A percentile compares a stretch with the other conserved stretches of the same genome.
Evolutionary conservation across 2,113 vertebrate species (phyloP).

Genomic region (Zosterops lateralis): DNA sequence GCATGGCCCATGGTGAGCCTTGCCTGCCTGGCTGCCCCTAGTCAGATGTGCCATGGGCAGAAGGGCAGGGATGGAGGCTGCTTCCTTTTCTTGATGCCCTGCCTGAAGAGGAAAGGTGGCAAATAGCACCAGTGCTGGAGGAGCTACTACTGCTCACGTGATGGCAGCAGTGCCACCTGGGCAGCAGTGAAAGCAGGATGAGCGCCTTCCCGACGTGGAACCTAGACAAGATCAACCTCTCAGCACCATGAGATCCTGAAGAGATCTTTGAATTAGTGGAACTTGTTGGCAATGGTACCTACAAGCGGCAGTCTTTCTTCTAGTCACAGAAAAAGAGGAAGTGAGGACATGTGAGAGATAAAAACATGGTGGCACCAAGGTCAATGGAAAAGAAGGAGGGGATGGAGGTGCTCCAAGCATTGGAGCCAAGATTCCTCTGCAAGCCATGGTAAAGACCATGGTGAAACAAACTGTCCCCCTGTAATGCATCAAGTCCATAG

Average conservation of each 20-base stretch:
- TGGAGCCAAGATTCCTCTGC: neutral
- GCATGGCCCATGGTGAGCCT: rapidly evolving
- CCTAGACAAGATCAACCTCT: neutral
- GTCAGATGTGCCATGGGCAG: neutral
- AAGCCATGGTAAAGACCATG: neutral
- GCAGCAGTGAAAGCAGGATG: neutral
- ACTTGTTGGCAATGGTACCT: neutral
- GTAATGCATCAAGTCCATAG: neutral
- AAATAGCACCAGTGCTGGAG: neutral
- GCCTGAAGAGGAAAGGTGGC: neutral
- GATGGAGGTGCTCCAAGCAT: too few relatives aligned
- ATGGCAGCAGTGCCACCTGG: rapidly evolving
- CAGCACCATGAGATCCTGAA: neutral
- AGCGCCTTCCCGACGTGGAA: rapidly evolving
- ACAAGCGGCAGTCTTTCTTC: neutral
- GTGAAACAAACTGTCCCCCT: neutral
- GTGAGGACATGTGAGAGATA: neutral
- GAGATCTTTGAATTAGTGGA: neutral
- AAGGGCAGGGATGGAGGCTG: neutral
- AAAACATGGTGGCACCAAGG: neutral
- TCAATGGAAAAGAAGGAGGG: neutral
- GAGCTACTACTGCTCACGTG: rapidly evolving
- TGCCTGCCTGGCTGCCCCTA: neutral
- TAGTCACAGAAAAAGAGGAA: neutral
- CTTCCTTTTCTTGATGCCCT: too few relatives aligned